Base-by-base conservation (phyloP, 2,113 vertebrate species). In the Meriones unguiculatus region DNA sequence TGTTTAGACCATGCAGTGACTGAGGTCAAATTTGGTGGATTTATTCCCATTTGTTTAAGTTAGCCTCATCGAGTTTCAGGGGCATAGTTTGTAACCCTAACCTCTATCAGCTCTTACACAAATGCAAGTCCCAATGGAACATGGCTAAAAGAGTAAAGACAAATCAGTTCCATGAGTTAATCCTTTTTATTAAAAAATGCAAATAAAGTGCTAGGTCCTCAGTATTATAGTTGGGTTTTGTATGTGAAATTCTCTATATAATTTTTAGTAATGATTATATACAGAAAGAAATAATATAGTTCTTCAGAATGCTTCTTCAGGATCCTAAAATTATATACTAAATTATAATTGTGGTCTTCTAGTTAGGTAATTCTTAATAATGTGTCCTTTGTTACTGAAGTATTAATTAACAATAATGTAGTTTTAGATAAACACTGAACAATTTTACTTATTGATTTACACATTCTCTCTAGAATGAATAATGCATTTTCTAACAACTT, bases 31-130 rank as follows among this genome's bases (percentile, higher is more conserved):
- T 91, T 91, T 96, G 67, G 57, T 57, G 2, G n/a, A 94, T 97
- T 62, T 91, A 32, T 95, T 97, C 59, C 84, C 82, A 93, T 94
- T 97, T 96, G 86, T 96, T 97, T 95, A 96, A 94, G 35, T 97
- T 93, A 91, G 77, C 54, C 41, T 94, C 69, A 80, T 97, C 84
- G 7, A 30, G 41, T 94, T 96, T 96, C 89, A 87, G 59, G 89
- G 77, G 81, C 73, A 78, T 88, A 87, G 73, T 85, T 70, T 97
- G 62, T 91, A 96, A 97, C 87, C 78, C n/a, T 94, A 91, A 91
- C 77, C 67, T 94, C 62, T 92, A 50, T 38, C 78, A 94, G 41
- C 54, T 96, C 73, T 94, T 94, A 93, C 25, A 91, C 70, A 96
- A 97, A 62, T 95, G 69, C 64, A 91, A 50, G n/a, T 94, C 95